phyloP scores from a whole-genome alignment of 2,888 invertebrate genomes.

The Trichogramma dendrolimi region DNA sequence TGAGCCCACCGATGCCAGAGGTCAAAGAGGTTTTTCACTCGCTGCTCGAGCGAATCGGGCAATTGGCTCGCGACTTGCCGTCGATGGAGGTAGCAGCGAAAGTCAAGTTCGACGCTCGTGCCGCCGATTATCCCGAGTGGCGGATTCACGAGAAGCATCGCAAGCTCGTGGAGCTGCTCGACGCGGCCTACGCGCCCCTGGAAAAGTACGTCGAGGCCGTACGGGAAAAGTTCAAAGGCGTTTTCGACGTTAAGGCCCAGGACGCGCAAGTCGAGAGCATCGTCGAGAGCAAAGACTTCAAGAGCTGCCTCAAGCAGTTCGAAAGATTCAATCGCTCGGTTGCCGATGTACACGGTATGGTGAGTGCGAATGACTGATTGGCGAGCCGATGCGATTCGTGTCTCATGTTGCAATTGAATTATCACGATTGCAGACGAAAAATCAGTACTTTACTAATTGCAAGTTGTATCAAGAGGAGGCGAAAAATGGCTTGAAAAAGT shows the following conservation, averaged over 20 bases:
- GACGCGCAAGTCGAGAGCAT: slow-evolving; percentile 55
- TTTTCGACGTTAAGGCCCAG: slow-evolving; percentile 57
- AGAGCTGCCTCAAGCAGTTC: slow-evolving; percentile 38
- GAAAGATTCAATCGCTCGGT: slow-evolving; percentile 40
- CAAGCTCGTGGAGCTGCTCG: slow-evolving; percentile 56
- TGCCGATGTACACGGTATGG: slow-evolving; percentile 42
- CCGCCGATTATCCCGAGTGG: slow-evolving; percentile 40
- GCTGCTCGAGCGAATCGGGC: slow-evolving; percentile 40
- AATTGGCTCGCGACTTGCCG: slow-evolving; percentile 21
- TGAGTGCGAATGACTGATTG: slow-evolving; percentile 18
- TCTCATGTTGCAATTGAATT: background rate
- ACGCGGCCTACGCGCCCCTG: slow-evolving; percentile 58
- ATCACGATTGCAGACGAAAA: slow-evolving; percentile 52
- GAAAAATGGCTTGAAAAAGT: slow-evolving; percentile 59
- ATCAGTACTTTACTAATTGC: slow-evolving; percentile 67
- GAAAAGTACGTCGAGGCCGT: slow-evolving; percentile 56
- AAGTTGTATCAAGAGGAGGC: slow-evolving; percentile 63
- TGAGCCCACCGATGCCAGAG: slow-evolving; percentile 36
- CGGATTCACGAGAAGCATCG: slow-evolving; percentile 54
- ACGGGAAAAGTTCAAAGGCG: slow-evolving; percentile 57
- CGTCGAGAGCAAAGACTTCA: slow-evolving; percentile 52
- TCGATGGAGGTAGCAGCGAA: slow-evolving; percentile 3
- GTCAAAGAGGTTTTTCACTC: slow-evolving; percentile 36
- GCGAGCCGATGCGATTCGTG: too few species aligned
- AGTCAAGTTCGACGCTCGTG: slow-evolving; percentile 26